Conservation (phyloP, 2,888 invertebrate genomes). For the Tyria jacobaeae region DNA sequence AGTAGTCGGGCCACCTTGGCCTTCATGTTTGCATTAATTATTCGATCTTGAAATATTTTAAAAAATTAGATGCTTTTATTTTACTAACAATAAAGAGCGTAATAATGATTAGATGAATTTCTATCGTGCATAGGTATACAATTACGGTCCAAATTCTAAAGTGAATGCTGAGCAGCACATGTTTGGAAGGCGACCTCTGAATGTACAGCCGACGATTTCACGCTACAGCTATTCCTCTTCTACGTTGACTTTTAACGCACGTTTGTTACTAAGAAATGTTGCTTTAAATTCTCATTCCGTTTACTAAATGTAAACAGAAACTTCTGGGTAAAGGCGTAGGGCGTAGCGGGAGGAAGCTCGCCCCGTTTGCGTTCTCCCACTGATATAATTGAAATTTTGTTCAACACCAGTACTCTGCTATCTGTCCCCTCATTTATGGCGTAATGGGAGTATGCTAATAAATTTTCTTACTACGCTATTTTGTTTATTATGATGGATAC, state of each 20-base stretch:
- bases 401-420: conserved; percentile 64
- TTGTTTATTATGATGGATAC: conserved; percentile 45
- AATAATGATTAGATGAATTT: no score
- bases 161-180: conserved; percentile 30
- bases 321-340: conserved; percentile 62
- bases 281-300: conserved; percentile 80
- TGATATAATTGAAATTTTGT: conserved; percentile 81
- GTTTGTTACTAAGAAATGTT: conserved; percentile 77
- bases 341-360: conserved; percentile 56
- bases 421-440: conserved; percentile 58
- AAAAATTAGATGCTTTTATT: background rate
- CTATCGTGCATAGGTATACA: background rate
- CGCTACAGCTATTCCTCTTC: conserved; percentile 62
- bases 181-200: conserved; percentile 32
- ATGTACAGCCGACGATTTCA: conserved; percentile 58
- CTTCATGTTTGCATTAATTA: no score
- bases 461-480: conserved; percentile 55
- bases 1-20: no score
- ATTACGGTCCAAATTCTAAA: conserved; percentile 30
- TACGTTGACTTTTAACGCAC: conserved; percentile 68
- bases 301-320: conserved; percentile 82
- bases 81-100: background rate
- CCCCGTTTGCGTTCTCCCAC: conserved; percentile 59
- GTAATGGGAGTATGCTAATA: conserved; percentile 69
- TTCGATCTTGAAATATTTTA: background rate